Evolutionary conservation across 2,888 invertebrate species (phyloP).

Genomic region (Melinaea marsaeus): DNA sequence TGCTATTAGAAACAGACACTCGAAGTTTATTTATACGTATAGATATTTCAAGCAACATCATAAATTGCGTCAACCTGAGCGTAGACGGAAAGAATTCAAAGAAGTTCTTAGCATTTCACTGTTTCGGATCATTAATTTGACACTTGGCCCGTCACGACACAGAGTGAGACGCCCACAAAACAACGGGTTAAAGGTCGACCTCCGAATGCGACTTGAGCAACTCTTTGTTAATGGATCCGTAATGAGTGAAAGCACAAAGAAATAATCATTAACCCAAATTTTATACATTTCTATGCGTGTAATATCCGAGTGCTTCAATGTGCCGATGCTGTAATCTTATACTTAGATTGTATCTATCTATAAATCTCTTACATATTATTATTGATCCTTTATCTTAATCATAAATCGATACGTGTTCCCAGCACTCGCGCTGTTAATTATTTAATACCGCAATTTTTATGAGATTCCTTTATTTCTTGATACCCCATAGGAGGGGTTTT

Average conservation of each 20-base stretch:
- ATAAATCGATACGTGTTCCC: slow-evolving; percentile 23
- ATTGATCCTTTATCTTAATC: neutral
- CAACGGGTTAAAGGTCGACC: slow-evolving; percentile 67
- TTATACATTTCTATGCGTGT: slow-evolving; percentile 11
- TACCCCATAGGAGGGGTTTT: slow-evolving; percentile 52
- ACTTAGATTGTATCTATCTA: neutral
- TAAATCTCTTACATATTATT: neutral
- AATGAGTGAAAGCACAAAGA: slow-evolving; percentile 48
- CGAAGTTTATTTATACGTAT: no score
- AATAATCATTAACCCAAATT: slow-evolving; percentile 32
- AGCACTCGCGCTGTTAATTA: slow-evolving; percentile 38
- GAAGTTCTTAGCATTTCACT: slow-evolving; percentile 54
- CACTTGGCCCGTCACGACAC: slow-evolving; percentile 67
- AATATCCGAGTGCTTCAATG: no score
- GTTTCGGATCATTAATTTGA: slow-evolving; percentile 74
- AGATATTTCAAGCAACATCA: slow-evolving; percentile 8
- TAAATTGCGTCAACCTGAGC: slow-evolving; percentile 35
- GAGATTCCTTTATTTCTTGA: slow-evolving; percentile 48
- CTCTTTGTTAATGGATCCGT: slow-evolving; percentile 61
- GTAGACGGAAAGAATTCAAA: slow-evolving; percentile 35
- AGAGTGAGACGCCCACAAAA: slow-evolving; percentile 59
- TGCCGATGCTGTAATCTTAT: no score
- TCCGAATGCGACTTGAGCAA: slow-evolving; percentile 57
- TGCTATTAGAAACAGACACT: no score
- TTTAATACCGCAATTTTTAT: slow-evolving; percentile 42